Conservation (phyloP, 2,888 invertebrate genomes). For the Rhopalosiphum nymphaeae region DNA sequence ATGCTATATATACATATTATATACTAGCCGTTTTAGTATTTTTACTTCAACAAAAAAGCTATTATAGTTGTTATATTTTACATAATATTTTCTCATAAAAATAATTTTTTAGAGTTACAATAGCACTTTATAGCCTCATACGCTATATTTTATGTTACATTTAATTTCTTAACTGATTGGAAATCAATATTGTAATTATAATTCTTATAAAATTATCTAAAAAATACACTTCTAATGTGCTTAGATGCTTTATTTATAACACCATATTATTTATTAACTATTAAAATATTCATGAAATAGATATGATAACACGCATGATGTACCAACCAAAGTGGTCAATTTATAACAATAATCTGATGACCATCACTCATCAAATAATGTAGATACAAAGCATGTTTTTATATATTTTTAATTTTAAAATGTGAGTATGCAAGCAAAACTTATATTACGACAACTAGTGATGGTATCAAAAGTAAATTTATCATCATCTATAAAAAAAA, state of each 20-base stretch:
- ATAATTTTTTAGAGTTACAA: background rate
- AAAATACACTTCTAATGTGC: background rate
- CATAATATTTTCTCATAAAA: background rate
- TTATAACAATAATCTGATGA: background rate
- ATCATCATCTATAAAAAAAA: background rate
- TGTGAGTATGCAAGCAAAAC: background rate
- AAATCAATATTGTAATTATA: background rate
- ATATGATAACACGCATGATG: background rate
- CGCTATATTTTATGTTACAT: background rate
- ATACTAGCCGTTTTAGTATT: background rate
- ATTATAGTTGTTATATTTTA: background rate
- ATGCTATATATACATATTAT: background rate
- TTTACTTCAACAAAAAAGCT: background rate
- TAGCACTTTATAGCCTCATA: background rate
- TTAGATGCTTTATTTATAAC: background rate
- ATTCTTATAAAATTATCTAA: background rate
- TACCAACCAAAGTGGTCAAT: background rate
- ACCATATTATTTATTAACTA: background rate
- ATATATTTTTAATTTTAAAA: background rate
- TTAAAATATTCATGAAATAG: background rate
- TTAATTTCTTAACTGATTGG: background rate
- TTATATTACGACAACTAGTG: background rate
- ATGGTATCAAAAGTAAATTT: background rate
- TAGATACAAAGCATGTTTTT: background rate
- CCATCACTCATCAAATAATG: background rate